Evolutionary conservation across 37 sponge, comb jelly and placozoan genomes (phyloP).

Genomic region (Mnemiopsis leidyi): DNA sequence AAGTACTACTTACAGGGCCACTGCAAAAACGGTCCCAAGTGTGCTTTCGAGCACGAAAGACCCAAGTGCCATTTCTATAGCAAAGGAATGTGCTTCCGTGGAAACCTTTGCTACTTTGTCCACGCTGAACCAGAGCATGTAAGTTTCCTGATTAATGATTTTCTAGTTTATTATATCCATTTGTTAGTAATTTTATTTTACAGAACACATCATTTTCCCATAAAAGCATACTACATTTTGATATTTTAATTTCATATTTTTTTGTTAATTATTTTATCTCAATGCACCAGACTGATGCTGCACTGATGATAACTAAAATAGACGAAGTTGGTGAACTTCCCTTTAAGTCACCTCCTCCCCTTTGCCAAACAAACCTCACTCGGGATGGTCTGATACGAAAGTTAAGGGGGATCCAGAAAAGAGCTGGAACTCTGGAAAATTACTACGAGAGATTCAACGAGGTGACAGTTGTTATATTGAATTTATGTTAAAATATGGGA

Average conservation of each 20-base stretch:
- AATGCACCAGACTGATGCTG: constrained; percentile 12
- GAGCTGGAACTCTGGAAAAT: constrained; percentile 49
- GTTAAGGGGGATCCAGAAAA: constrained; percentile 51
- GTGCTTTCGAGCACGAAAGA: constrained; percentile 42
- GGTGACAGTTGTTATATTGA: neutral
- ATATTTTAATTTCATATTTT: neutral
- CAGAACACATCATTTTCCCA: too few species aligned
- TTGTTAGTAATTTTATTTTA: too few species aligned
- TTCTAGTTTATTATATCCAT: too few species aligned
- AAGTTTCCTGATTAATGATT: too few species aligned
- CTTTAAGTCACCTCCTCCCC: constrained; percentile 49
- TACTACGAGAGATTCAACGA: constrained; percentile 60
- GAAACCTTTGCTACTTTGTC: constrained; percentile 56
- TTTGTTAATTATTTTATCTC: neutral
- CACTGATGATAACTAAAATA: constrained; percentile 28
- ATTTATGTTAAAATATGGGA: too few species aligned
- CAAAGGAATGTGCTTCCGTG: constrained; percentile 60
- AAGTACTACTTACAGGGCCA: constrained; percentile 57
- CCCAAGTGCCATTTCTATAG: constrained; percentile 57
- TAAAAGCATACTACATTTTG: too few species aligned
- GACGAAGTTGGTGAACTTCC: constrained; percentile 42
- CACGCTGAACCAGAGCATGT: constrained; percentile 62
- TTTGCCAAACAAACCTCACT: neutral
- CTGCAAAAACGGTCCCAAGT: constrained; percentile 32
- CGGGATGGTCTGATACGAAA: constrained; percentile 39